A percentile compares a stretch with the other conserved stretches of the same genome.
These are phyloP conservation scores for Prolemur simus DNA, from an alignment of 2,113 vertebrate species.

Conservation along the genomic window DNA sequence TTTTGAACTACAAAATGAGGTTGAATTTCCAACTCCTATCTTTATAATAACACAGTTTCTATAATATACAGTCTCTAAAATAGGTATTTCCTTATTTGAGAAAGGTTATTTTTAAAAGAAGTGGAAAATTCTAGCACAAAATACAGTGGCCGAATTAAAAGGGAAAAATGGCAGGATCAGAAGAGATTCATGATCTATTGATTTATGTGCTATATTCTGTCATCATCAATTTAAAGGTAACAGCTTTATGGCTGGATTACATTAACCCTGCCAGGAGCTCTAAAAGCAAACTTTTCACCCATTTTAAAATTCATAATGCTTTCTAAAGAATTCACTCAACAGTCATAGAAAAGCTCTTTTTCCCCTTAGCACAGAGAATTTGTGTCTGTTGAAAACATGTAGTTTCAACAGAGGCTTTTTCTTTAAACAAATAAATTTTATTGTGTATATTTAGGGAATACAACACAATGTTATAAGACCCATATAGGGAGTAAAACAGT, in stretches of 20 bases:
- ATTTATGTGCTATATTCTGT: not conserved
- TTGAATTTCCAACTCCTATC: not conserved
- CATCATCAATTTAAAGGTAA: not conserved
- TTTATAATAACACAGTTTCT: not conserved
- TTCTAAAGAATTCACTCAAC: not conserved
- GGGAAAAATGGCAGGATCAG: not conserved
- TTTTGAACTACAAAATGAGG: not conserved
- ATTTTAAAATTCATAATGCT: not conserved
- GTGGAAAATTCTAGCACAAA: not conserved
- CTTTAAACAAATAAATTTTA: not conserved
- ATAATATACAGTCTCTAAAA: not conserved
- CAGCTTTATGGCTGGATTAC: not conserved
- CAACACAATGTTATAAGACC: not conserved
- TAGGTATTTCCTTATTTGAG: not conserved
- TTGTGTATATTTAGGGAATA: not conserved
- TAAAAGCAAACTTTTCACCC: not conserved
- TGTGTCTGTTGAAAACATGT: not conserved
- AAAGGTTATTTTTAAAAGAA: conserved; percentile 29
- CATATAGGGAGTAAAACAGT: not conserved
- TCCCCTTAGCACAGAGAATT: not conserved
- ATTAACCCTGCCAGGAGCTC: not conserved
- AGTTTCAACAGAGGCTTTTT: conserved; percentile 26
- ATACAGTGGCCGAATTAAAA: not conserved
- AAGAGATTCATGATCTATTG: not conserved
- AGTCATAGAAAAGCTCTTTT: not conserved